Evolutionary conservation across 2,113 vertebrate species (phyloP), one percentile per base, ranked within the genome.

Genomic region (Crotalus helleri): DNA sequence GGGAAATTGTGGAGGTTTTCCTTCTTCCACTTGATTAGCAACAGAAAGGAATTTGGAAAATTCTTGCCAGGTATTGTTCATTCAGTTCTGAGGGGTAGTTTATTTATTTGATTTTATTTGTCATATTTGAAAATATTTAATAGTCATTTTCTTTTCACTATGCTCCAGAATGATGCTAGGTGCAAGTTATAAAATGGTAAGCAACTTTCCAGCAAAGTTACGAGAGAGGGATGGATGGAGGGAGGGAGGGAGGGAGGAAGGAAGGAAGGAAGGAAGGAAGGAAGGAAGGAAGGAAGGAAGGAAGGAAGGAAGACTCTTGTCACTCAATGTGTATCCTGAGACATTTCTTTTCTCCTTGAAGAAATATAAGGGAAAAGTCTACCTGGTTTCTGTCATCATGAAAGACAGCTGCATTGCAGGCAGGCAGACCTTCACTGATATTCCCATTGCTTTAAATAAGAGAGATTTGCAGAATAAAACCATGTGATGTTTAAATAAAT

Each of bases 191-290:
- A 88, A 88, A 88, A 88, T 57, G n/a, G n/a, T 57, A 55, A 21
- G 4, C n/a, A 61, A 59, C 10, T 23, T 46, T 10, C 33, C 55
- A 46, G n/a, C 39, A 87, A 53, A 85, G 19, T 26, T 29, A 19
- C 17, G 12, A 5, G 0, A 0, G 19, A 85, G 7, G 19, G 33
- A 21, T 0, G 24, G 7, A 10, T 8, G 3, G 21, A 5, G 4
- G 5, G 2, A 19, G 5, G 7, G 21, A 11, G 19, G 33, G 19
- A 4, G 24, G 3, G 3, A 51, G 11, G 3, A 24, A 10, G 8
- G 53, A 2, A 54, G 12, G 53, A 2, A 17, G 55, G 15, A 4
- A 57, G 55, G 17, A 57, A 57, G 55, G 55, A 57, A 57, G 61
- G 12, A 26, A 29, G 8, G 29, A 29, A 29, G 2, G 23, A 64